Conservation (phyloP, 2,888 invertebrate genomes). For the Stenotaenia linearis region DNA sequence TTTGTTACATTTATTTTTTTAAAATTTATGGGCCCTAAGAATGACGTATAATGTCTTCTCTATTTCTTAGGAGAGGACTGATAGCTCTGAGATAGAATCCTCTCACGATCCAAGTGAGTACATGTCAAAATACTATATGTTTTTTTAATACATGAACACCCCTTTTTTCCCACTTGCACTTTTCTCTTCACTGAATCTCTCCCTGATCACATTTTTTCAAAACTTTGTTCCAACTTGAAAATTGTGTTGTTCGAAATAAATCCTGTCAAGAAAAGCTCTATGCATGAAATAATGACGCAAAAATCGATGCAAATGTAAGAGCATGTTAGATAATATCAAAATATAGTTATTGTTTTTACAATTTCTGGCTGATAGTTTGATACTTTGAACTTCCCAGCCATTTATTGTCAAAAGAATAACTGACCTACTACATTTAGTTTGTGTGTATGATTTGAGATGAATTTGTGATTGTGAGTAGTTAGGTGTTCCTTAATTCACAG, state of each 20-base stretch:
- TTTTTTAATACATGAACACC: not conserved
- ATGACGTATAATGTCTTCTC: conserved; percentile 21
- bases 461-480: too few species aligned
- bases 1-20: not conserved
- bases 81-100: conserved; percentile 26
- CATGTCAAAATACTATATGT: not conserved
- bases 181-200: not conserved
- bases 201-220: not conserved
- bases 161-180: not conserved
- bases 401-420: too few species aligned
- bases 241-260: not conserved
- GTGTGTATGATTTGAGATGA: too few species aligned
- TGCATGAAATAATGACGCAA: not conserved
- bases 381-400: too few species aligned
- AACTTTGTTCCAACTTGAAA: not conserved
- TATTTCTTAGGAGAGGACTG: conserved; percentile 24
- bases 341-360: not conserved
- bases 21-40: conserved; percentile 2
- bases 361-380: not conserved
- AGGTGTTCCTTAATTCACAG: too few species aligned
- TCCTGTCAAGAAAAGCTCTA: not conserved
- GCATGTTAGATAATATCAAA: not conserved
- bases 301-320: not conserved
- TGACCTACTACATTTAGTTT: too few species aligned
- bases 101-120: conserved; percentile 22